phyloP scores from a whole-genome alignment of 2,797 vertebrate species.

The Lutjanus argentimaculatus region DNA sequence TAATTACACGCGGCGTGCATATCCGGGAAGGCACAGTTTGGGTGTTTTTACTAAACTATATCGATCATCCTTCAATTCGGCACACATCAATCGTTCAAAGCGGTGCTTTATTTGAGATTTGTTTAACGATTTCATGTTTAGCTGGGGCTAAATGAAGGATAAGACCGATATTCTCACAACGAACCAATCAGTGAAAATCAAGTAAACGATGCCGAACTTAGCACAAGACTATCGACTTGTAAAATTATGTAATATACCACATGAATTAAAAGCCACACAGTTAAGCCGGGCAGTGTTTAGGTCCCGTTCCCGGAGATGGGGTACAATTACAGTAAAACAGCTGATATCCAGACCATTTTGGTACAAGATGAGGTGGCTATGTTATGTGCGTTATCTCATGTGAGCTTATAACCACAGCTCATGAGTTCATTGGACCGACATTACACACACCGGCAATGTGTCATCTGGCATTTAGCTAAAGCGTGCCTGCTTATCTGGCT shows the following conservation, averaged over 20 bases:
- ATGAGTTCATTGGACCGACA: no score
- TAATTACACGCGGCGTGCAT: accelerated
- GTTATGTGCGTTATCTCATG: background rate
- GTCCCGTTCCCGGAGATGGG: background rate
- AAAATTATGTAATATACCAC: background rate
- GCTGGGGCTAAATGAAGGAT: no score
- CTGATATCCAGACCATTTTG: background rate
- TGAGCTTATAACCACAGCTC: background rate
- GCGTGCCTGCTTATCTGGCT: conserved; percentile 9
- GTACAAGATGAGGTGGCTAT: background rate
- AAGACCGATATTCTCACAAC: background rate
- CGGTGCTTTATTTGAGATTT: background rate
- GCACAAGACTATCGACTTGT: background rate
- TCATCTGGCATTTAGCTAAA: conserved; percentile 8
- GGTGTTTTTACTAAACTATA: background rate
- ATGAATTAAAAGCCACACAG: no score
- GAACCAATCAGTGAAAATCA: background rate
- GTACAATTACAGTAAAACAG: background rate
- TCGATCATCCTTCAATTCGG: background rate
- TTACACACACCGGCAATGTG: background rate
- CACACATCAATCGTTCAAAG: background rate
- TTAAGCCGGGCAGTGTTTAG: background rate
- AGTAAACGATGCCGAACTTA: background rate
- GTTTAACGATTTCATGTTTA: background rate
- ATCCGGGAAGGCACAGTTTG: accelerated